These are phyloP conservation scores for Drosophila atripex DNA, from an alignment of 2,888 invertebrate genomes.

Conservation along the genomic window DNA sequence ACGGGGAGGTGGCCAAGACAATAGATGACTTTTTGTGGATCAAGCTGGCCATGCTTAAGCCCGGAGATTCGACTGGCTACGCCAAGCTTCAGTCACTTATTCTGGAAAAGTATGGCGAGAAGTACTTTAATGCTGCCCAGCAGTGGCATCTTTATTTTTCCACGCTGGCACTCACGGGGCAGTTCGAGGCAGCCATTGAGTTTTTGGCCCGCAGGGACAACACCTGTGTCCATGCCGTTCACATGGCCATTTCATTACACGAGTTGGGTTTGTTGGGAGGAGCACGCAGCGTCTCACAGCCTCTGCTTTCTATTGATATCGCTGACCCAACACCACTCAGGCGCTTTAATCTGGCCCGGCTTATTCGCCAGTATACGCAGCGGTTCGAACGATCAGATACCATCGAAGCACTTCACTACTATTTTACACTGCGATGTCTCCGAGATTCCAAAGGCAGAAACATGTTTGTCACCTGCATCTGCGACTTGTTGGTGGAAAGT, in stretches of 20 bases:
- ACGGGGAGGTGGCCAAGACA: constrained; percentile 94
- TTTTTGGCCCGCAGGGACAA: constrained; percentile 91
- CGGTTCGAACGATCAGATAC: constrained; percentile 96
- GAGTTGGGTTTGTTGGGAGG: constrained; percentile 93
- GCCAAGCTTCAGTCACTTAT: constrained; percentile 93
- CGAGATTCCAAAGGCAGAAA: constrained; percentile 91
- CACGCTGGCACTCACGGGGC: constrained; percentile 93
- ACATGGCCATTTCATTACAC: constrained; percentile 95
- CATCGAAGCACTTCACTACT: constrained; percentile 96
- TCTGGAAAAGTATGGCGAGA: constrained; percentile 94
- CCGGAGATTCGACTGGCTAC: constrained; percentile 88
- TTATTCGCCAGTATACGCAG: constrained; percentile 94
- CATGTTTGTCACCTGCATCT: constrained; percentile 93
- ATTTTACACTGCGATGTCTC: constrained; percentile 88
- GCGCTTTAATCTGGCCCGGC: constrained; percentile 93
- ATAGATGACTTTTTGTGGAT: constrained; percentile 99
- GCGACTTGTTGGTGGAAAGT: constrained; percentile 92
- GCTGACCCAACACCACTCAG: constrained; percentile 92
- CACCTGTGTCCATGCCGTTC: constrained; percentile 94
- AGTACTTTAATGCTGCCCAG: constrained; percentile 95
- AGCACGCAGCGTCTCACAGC: constrained; percentile 90
- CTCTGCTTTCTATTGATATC: constrained; percentile 90
- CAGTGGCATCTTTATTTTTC: constrained; percentile 96
- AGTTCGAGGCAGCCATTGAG: constrained; percentile 98
- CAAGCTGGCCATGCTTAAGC: constrained; percentile 92